A percentile compares a stretch with the other conserved stretches of the same genome.
These are phyloP conservation scores for Apamea sordens DNA, from an alignment of 2,888 invertebrate genomes.

Conservation along the genomic window DNA sequence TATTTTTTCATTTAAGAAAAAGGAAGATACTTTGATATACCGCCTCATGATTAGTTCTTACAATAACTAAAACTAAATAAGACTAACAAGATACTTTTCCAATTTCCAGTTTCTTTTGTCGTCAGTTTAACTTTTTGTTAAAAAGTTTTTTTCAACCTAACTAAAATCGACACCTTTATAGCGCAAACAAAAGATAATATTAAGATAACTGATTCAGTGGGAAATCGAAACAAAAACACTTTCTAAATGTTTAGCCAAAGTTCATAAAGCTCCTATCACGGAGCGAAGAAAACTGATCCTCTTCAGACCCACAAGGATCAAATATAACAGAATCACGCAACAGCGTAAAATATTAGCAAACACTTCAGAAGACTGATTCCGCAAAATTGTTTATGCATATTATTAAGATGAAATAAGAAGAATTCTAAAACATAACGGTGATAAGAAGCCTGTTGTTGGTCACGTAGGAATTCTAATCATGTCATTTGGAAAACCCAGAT, in stretches of 20 bases:
- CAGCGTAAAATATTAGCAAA: slow-evolving; percentile 36
- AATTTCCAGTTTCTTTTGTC: not conserved
- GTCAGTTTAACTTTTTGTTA: not conserved
- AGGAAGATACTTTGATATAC: no score
- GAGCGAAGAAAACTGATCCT: not conserved
- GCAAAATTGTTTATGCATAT: slow-evolving; percentile 25
- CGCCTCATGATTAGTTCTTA: not conserved
- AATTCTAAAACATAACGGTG: slow-evolving; percentile 27
- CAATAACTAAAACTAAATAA: no score
- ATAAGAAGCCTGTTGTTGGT: not conserved
- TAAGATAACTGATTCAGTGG: not conserved
- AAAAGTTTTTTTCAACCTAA: not conserved
- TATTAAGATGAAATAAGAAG: not conserved
- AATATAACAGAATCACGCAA: slow-evolving; percentile 12
- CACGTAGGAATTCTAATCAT: slow-evolving; percentile 42
- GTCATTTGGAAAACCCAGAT: slow-evolving; percentile 14
- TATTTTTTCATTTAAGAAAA: no score
- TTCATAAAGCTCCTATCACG: slow-evolving; percentile 1
- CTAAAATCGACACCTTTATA: not conserved
- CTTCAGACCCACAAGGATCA: slow-evolving; percentile 2
- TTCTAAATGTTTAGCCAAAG: not conserved
- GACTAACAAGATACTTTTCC: not conserved
- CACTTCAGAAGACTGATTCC: slow-evolving; percentile 18
- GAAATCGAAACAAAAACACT: not conserved
- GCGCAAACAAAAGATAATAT: not conserved